A percentile compares a stretch with the other conserved stretches of the same genome.
phyloP scores from a whole-genome alignment of 2,797 vertebrate species.

The Ctenopoma kingsleyae region DNA sequence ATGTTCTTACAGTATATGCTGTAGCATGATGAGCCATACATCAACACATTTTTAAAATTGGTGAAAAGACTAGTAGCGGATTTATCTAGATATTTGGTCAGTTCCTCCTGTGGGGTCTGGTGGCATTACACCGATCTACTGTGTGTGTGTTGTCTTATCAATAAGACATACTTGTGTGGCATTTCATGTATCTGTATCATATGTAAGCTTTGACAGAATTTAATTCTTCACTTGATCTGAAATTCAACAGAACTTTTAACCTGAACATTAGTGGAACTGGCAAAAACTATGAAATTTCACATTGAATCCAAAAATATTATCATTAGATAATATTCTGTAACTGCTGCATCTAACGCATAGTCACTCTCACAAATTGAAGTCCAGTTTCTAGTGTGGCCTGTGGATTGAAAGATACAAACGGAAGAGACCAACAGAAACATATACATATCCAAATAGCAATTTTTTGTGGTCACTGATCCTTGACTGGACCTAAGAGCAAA shows the following conservation, averaged over 20 bases:
- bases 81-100: background rate
- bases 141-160: no score
- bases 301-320: no score
- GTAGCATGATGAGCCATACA: background rate
- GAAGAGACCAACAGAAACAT: background rate
- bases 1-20: no score
- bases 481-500: background rate
- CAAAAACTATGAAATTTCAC: no score
- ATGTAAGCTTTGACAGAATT: no score
- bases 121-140: background rate
- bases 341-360: background rate
- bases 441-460: slow-evolving; percentile 10
- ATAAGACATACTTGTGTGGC: no score
- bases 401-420: background rate
- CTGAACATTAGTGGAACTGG: no score
- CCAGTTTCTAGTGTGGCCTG: background rate
- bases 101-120: background rate
- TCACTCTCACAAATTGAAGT: background rate
- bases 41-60: background rate
- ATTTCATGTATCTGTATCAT: no score
- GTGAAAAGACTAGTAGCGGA: background rate
- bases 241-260: no score
- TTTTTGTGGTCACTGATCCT: slow-evolving; percentile 6
- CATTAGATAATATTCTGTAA: no score
- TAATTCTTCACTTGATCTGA: no score